Base-by-base conservation (phyloP, 2,888 invertebrate species). In the Mimachlamys varia region DNA sequence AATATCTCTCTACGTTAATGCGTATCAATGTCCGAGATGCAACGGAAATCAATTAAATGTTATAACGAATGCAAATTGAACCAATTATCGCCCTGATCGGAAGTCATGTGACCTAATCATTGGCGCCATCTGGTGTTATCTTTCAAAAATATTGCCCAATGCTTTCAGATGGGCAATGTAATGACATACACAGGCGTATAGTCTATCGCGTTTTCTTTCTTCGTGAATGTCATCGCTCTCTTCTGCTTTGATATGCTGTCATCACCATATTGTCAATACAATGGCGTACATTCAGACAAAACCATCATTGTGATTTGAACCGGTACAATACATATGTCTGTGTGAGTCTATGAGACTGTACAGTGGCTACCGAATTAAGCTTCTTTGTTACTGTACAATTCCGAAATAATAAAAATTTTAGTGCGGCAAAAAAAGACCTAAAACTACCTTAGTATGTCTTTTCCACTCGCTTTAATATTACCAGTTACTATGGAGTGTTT, bases 31-130 rank as follows among this genome's bases (percentile, higher is more conserved):
- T 76, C 76, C 76, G 76, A 76, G 33, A 76, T 76, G 76, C 76
- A 76, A 76, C 76, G 76, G 76, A 76, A 76, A 76, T 76, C 76
- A 76, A 76, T 76, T 76, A 76, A 76, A 27, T 76, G 33, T 76
- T 76, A 76, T 76, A 76, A 76, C 76, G 76, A 76, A 76, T 76
- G 76, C 76, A 27, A 76, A 76, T 76, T 76, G 76, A 76, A 76
- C 76, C 76, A 76, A 76, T 76, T 76, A 76, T 76, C 76, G 76
- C 76, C 76, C 76, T 76, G 76, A 76, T 76, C 76, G 76, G 76
- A 76, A 76, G 76, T 76, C 76, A 76, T 76, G 76, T 76, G 76
- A 76, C 27, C 76, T 76, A 33, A 76, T 76, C 76, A 33, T 33
- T 76, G 76, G 76, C 76, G 76, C 76, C 76, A 76, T 76, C 76